Evolutionary conservation across 2,888 invertebrate species (phyloP), one percentile per base, ranked within the genome.

Genomic region (Orthosia incerta): DNA sequence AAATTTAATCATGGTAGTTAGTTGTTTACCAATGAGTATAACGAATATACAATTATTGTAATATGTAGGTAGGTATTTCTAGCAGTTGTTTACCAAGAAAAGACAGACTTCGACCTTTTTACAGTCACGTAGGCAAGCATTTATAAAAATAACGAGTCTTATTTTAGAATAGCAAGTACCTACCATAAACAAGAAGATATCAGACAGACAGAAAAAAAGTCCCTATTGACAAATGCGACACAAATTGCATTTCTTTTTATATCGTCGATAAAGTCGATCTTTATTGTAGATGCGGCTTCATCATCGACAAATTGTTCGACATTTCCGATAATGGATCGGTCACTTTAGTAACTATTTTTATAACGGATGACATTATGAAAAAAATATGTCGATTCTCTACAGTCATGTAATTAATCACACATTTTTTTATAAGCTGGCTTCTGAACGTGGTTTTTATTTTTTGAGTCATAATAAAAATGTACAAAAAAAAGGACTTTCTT

Each of bases 301-400:
- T 74, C 68, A 71, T 74, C 53, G 63, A 76, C 67, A 75, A 79
- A 76, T 80, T 76, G 74, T 20, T 71, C 51, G 80, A 75, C 62
- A 70, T 75, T 82, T 74, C 72, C 76, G 60, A 64, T 82, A 84
- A 63, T 76, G 66, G 67, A 84, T 80, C 71, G 72, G 51, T 66
- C 72, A 78, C 59, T 65, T 71, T 57, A 70, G 46, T 67, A 31
- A 56, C 68, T 63, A 66, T 79, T 78, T 76, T 83, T 60, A 46
- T 70, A 70, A 63, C 15, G 20, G 23, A 70, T 65, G 66, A 57
- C 59, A 60, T 71, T 71, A 51, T 55, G 18, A 65, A 64, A 53
- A 65, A 53, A 69, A 45, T 13, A 59, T 57, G n/a, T 46, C 31
- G 7, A 45, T 16, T 62, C 20, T 15, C 23, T 48, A 23, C 4